phyloP scores from a whole-genome alignment of 2,113 vertebrate species.

The Ovis aries region ARS-UI_Ramb_v3.0 NC_056074.1:44841501-44842000 shows the following conservation, averaged over 20 bases:
- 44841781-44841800: too few species aligned
- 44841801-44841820: accelerated
- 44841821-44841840: neutral
- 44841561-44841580: accelerated
- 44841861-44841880: accelerated
- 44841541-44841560: accelerated
- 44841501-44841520: neutral
- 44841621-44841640: neutral
- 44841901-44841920: neutral
- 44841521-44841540: accelerated
- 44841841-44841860: accelerated
- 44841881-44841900: accelerated
- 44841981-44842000: accelerated
- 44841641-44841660: neutral
- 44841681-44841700: accelerated
- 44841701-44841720: neutral
- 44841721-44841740: neutral
- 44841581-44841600: too few species aligned
- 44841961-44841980: accelerated
- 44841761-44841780: accelerated
- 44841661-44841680: accelerated
- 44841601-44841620: neutral
- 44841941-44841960: accelerated
- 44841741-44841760: neutral
- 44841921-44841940: neutral